Evolutionary conservation across 2,888 invertebrate genomes (phyloP), one percentile per base, ranked within the genome.

Genomic region (Hyposoter dolosus): DNA sequence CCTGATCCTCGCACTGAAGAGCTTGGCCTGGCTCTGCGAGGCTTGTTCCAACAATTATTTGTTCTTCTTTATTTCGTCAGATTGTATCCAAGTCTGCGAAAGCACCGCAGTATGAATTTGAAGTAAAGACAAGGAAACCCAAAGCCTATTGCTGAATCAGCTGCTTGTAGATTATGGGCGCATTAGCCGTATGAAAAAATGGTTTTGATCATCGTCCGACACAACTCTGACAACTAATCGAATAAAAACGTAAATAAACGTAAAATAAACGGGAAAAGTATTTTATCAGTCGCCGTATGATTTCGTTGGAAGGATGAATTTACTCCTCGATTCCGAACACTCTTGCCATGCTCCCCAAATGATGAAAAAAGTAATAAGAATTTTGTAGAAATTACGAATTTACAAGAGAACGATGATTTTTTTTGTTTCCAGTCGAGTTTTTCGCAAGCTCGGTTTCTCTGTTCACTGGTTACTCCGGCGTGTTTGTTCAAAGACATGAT

Each of bases 1-100:
- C 63, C 81, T 65, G 65, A 82, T 60, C 78, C 83, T 84, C 83
- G 78, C 83, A 80, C 65, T 28, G 72, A 65, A 40, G 84, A 85
- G 88, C 88, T 88, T 84, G 71, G 88, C 88, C 84, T 87, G 82
- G 80, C 83, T 80, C 85, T 77, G 77, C 76, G 85, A 85, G 85
- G 80, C 85, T 85, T 85, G 43, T 83, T 76, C 66, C 43, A 80
- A 77, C 10, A 17, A 47, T 63, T n/a, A 9, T 69, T 53, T 65
- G 65, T 28, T 80, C 19, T 19, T 63, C 19, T 68, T 50, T 71
- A 65, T 71, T 76, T 71, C 65, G 53, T 77, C 85, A 80, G 68
- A 83, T 83, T 77, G 77, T 85, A 63, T 28, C 43, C 32, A 71
- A 71, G 63, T 53, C 50, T 68, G 83, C 80, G 80, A 82, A 76